Evolutionary conservation across 2,797 vertebrate species (phyloP), one percentile per base, ranked within the genome.

Genomic region (Sebastes taczanowskii): DNA sequence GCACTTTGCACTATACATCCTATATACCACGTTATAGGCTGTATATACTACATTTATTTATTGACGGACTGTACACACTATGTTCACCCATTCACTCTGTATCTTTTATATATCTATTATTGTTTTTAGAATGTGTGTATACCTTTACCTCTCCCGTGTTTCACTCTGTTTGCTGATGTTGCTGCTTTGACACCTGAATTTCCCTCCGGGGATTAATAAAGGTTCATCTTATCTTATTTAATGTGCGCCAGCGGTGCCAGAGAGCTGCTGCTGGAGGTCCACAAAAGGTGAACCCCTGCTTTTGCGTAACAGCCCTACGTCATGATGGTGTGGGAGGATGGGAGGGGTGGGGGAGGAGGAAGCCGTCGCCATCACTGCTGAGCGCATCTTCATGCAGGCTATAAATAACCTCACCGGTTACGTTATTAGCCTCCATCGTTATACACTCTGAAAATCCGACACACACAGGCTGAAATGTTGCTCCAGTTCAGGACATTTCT

Each of bases 251-350:
- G 83, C 23, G 34, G 32, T 67, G 80, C 64, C 72, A 23, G 75
- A 35, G 38, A 42, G 38, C 38, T 35, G 34, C 34, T 61, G 67
- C 77, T 79, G 79, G 74, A 92, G 88, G 86, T 89, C 80, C 27
- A 66, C 76, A 83, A 86, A 92, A 92, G 94, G 94, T 95, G 93
- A 94, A 94, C 93, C 94, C 93, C 92, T 91, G 87, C 46, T 94
- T 93, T 94, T 94, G 91, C 93, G 93, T 94, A 94, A 94, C 82
- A 90, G 74, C 62, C 1, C 81, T 74, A 91, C 93, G 94, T 94
- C 94, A 93, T 74, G 62, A 7, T 83, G 81, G 81, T 73, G 90
- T 88, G 80, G 89, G 87, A 83, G 88, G 34, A 35, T 35, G 34
- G 34, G 34, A 13, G 34, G 34, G 34, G 34, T 13, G 34, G 34